Evolutionary conservation across 2,797 vertebrate genomes (phyloP).

Genomic region (Phoxinus dragarum): DNA sequence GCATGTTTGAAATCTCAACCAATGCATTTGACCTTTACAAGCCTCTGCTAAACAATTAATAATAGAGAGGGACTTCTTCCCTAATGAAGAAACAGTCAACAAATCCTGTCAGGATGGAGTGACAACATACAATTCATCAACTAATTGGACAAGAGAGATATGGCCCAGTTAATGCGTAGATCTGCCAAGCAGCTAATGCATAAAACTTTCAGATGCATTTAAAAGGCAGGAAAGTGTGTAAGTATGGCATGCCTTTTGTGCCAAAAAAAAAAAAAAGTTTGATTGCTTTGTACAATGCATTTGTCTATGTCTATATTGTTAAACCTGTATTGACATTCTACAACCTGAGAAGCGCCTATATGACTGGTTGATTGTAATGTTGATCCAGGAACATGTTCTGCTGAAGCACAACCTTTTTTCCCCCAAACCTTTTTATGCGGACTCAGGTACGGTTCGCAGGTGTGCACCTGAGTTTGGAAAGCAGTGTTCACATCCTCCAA

Average conservation of each 20-base stretch:
- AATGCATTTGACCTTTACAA: constrained; percentile 41
- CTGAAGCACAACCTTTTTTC: too few relatives aligned
- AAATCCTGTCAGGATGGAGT: constrained; percentile 16
- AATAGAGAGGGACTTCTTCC: constrained; percentile 23
- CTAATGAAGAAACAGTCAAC: constrained; percentile 45
- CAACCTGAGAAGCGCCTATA: neutral
- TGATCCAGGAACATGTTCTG: too few relatives aligned
- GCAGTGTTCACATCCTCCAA: neutral
- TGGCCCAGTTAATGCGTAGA: neutral
- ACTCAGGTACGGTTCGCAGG: neutral
- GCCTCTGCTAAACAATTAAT: constrained; percentile 38
- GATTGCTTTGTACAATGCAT: neutral
- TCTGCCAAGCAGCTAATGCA: neutral
- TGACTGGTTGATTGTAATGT: too few relatives aligned
- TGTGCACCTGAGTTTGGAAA: neutral
- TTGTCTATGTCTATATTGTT: neutral
- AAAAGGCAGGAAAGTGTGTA: neutral
- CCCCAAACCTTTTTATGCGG: neutral
- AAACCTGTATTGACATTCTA: neutral
- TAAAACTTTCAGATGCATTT: neutral
- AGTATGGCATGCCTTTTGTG: neutral
- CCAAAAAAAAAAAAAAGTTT: neutral
- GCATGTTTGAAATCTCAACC: constrained; percentile 15
- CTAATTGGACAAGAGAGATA: neutral
- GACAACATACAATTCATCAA: constrained; percentile 5